Evolutionary conservation across 2,113 vertebrate species (phyloP), one percentile per base, ranked within the genome.

Genomic region (Tetrax tetrax): DNA sequence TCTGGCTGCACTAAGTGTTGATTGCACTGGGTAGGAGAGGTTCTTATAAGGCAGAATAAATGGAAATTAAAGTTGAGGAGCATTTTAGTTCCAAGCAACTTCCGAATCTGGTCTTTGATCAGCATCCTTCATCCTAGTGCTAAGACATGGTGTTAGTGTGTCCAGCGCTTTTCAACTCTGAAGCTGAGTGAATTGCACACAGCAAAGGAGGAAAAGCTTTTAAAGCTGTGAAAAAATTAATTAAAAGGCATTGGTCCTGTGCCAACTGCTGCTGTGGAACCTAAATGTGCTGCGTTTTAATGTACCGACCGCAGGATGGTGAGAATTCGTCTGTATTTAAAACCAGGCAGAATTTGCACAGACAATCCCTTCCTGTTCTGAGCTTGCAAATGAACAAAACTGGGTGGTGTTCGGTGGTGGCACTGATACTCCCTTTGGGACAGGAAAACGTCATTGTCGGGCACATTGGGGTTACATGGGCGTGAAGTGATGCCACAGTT

Each of bases 381-480:
- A 50, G 12, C 7, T 56, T 35, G 18, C 21, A 33, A 27, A 0
- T 6, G 14, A 28, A 21, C 7, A 9, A 17, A 16, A 6, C 3
- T 3, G 31, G 9, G 35, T n/a, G 15, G 24, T 45, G 8, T 3
- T 47, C 41, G 7, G 14, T 29, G 45, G 22, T 31, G 68, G 48
- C 27, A 38, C 16, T 2, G 0, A 0, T 16, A 25, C 13, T 51
- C 12, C 1, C 12, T 9, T 2, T 35, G 15, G 35, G 14, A 6
- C 8, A 20, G n/a, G 54, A 27, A 15, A 29, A n/a, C 1, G 4
- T 24, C 5, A 0, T 5, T 17, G 1, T 5, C 0, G 1, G 25
- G 27, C 28, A 41, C 9, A 2, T 2, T 0, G 0, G 9, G 18
- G 22, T 10, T 10, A 47, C n/a, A 37, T 2, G 5, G 33, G 14